Conservation (phyloP, 2,888 invertebrate genomes). For the Chymomyza procnemis region DNA sequence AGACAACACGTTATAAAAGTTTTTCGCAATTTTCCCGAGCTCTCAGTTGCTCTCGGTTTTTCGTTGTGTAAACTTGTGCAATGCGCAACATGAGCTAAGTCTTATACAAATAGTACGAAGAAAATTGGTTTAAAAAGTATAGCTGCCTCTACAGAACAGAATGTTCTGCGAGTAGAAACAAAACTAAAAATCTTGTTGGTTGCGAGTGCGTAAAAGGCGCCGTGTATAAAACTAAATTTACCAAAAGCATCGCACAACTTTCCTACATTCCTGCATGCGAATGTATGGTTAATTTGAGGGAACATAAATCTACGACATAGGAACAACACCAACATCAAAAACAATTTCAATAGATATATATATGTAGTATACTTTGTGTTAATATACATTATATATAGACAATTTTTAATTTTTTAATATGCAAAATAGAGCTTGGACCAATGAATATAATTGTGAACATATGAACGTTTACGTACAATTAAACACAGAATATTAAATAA, state of each 20-base stretch:
- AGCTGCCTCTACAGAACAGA: not conserved
- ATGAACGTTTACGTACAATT: no score
- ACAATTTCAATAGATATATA: not conserved
- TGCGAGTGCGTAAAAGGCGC: not conserved
- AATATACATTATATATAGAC: not conserved
- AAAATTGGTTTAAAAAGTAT: constrained; percentile 33
- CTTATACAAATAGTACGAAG: constrained; percentile 16
- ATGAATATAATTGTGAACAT: not conserved
- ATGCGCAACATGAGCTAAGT: constrained; percentile 41
- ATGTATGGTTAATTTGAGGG: not conserved
- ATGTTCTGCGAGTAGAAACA: not conserved
- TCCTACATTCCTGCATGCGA: no score
- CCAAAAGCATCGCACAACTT: not conserved
- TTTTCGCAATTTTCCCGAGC: constrained; percentile 73
- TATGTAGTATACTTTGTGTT: not conserved
- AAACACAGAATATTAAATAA: no score
- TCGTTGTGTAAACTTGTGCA: constrained; percentile 71
- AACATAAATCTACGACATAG: not conserved
- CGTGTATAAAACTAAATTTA: not conserved
- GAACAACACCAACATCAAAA: not conserved
- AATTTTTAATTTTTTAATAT: not conserved
- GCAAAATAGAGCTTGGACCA: not conserved
- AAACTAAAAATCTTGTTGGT: not conserved
- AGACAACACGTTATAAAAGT: constrained; percentile 74
- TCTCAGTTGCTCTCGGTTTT: constrained; percentile 78